A percentile compares a stretch with the other conserved stretches of the same genome.
Evolutionary conservation across 2,797 vertebrate genomes (phyloP).

Genomic region (Parauchenoglanis ngamensis): DNA sequence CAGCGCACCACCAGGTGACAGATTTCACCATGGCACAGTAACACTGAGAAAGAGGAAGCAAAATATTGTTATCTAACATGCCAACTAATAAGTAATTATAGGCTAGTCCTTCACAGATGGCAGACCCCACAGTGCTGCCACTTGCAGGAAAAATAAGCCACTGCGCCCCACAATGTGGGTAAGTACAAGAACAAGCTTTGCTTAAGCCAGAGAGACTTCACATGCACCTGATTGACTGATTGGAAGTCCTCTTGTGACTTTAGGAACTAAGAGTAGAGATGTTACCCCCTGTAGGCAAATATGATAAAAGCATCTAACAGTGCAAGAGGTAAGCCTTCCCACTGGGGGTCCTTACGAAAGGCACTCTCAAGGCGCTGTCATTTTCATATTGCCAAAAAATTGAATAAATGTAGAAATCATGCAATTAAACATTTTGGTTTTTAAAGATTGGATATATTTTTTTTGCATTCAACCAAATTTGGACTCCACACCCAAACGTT

Average conservation of each 20-base stretch:
- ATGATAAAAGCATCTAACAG: conserved; percentile 6
- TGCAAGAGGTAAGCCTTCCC: conserved; percentile 5
- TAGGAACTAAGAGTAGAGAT: conserved; percentile 25
- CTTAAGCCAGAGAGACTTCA: conserved; percentile 39
- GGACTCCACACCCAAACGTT: background rate
- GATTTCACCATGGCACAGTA: conserved; percentile 52
- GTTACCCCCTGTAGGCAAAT: conserved; percentile 16
- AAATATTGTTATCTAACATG: conserved; percentile 59
- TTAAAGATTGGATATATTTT: background rate
- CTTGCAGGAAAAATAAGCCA: conserved; percentile 53
- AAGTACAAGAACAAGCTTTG: conserved; percentile 30
- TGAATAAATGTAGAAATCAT: background rate
- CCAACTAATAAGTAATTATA: conserved; percentile 59
- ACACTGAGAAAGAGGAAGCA: conserved; percentile 46
- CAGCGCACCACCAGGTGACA: conserved; percentile 53
- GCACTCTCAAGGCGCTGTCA: too few species aligned
- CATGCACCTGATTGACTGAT: conserved; percentile 41
- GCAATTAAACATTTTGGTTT: background rate
- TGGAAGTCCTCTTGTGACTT: conserved; percentile 40
- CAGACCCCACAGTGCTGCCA: conserved; percentile 54
- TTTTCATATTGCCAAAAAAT: background rate
- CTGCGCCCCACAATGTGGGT: conserved; percentile 27
- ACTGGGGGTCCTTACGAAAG: background rate
- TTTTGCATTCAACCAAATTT: background rate
- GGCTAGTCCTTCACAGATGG: conserved; percentile 54